A percentile compares a stretch with the other conserved stretches of the same genome.
Evolutionary conservation across 2,888 invertebrate genomes (phyloP).

Genomic region (Anagyrus pseudococci): DNA sequence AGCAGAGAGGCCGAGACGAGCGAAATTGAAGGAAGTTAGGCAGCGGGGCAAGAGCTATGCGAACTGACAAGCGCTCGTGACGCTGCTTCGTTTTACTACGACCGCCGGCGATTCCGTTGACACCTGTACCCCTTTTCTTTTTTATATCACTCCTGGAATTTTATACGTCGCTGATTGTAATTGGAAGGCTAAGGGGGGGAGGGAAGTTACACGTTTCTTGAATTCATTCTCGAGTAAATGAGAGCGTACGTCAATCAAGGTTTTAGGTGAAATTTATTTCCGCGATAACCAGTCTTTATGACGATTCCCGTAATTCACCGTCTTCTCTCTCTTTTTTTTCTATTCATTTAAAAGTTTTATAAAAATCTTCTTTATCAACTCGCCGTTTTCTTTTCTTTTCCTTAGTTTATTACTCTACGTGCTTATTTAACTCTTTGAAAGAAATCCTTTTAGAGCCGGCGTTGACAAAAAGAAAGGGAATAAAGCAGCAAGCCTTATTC

Average conservation of each 20-base stretch:
- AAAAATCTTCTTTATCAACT: no score
- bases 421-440: conserved; percentile 31
- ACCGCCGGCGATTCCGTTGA: no score
- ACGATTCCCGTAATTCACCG: no score
- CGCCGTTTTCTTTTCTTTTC: conserved; percentile 24
- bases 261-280: background rate
- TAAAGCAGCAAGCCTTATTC: conserved; percentile 10
- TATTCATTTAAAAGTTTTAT: no score
- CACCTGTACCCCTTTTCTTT: background rate
- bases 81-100: no score
- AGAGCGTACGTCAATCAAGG: no score
- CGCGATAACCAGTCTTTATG: background rate
- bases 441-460: conserved; percentile 23
- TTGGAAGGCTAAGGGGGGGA: no score
- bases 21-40: conserved; percentile 20
- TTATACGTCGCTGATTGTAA: no score
- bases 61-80: no score
- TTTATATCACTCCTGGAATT: no score
- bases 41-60: background rate
- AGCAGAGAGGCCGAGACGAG: conserved; percentile 4
- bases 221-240: no score
- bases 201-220: no score
- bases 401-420: conserved; percentile 11
- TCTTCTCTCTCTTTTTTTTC: background rate
- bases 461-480: conserved; percentile 5